These are phyloP conservation scores for Caenorhabditis zanzibari DNA, from an alignment of 2,888 invertebrate genomes.

Conservation along the genomic window DNA sequence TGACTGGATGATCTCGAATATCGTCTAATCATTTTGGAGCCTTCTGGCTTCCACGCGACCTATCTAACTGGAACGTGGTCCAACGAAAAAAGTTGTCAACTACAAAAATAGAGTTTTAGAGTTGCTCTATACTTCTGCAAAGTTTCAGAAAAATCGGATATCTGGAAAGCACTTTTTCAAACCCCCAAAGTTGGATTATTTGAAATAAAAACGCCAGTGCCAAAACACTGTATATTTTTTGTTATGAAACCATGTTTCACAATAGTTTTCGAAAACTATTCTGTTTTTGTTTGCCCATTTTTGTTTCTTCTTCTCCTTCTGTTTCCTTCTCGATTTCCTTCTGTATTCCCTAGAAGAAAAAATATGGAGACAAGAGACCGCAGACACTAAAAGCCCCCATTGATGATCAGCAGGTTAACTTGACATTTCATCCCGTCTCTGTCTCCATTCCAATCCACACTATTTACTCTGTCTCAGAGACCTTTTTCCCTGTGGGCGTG, in stretches of 20 bases:
- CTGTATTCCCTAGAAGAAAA: conserved; percentile 9
- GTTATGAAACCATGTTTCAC: not conserved
- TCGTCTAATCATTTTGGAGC: too few relatives aligned
- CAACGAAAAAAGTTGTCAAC: too few relatives aligned
- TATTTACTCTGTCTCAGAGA: conserved; percentile 25
- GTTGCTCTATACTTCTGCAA: too few relatives aligned
- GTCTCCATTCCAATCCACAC: conserved; percentile 27
- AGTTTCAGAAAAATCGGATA: too few relatives aligned
- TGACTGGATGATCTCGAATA: too few relatives aligned
- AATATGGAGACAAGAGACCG: conserved; percentile 13
- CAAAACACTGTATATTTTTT: too few relatives aligned
- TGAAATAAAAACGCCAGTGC: too few relatives aligned
- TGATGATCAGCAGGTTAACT: conserved; percentile 62
- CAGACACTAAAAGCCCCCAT: conserved; percentile 45
- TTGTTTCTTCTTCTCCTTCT: conserved; percentile 16
- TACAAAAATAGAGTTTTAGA: too few relatives aligned
- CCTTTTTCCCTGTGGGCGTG: conserved; percentile 46
- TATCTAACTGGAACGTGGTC: too few relatives aligned
- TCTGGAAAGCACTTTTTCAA: too few relatives aligned
- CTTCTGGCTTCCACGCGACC: too few relatives aligned
- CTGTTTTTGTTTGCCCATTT: not conserved
- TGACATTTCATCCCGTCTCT: conserved; percentile 56
- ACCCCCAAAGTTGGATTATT: too few relatives aligned
- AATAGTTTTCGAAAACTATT: not conserved
- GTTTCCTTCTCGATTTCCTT: conserved; percentile 19